phyloP scores from a whole-genome alignment of 2,797 vertebrate species.

The Iguana delicatissima region DNA sequence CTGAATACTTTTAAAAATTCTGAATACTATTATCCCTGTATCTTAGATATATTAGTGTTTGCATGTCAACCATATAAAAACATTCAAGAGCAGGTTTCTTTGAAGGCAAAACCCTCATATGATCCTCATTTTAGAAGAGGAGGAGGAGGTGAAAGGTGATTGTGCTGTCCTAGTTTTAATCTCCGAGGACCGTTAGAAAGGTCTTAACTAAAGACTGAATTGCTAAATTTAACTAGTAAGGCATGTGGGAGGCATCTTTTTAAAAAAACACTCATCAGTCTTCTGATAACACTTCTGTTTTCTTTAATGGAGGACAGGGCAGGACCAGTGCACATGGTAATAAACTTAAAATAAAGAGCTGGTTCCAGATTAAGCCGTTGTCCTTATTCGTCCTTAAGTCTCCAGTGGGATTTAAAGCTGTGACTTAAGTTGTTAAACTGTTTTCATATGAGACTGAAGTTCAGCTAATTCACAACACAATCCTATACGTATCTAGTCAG shows the following conservation, averaged over 20 bases:
- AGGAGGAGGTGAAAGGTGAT: neutral
- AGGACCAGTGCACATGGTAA: neutral
- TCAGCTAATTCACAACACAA: neutral
- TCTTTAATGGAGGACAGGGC: neutral
- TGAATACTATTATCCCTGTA: neutral
- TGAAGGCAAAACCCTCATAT: neutral
- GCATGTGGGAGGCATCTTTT: neutral
- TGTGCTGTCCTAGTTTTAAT: slow-evolving; percentile 2
- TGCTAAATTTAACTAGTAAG: slow-evolving; percentile 22
- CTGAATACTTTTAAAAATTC: neutral
- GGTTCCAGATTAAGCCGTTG: neutral
- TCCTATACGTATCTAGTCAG: neutral
- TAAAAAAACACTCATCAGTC: slow-evolving; percentile 24
- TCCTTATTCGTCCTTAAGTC: neutral
- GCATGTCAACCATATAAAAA: neutral
- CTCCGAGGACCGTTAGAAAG: slow-evolving; percentile 10
- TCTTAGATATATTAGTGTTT: slow-evolving; percentile 17
- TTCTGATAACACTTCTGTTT: slow-evolving; percentile 39
- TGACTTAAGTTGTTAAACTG: neutral
- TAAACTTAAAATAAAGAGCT: neutral
- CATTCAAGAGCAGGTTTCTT: neutral
- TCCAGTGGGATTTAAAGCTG: neutral
- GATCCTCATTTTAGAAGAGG: slow-evolving; percentile 3
- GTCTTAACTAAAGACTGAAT: neutral
- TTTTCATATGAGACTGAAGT: neutral